Base-by-base conservation (phyloP, 2,888 invertebrate genomes). In the Drosophila affinis region DNA sequence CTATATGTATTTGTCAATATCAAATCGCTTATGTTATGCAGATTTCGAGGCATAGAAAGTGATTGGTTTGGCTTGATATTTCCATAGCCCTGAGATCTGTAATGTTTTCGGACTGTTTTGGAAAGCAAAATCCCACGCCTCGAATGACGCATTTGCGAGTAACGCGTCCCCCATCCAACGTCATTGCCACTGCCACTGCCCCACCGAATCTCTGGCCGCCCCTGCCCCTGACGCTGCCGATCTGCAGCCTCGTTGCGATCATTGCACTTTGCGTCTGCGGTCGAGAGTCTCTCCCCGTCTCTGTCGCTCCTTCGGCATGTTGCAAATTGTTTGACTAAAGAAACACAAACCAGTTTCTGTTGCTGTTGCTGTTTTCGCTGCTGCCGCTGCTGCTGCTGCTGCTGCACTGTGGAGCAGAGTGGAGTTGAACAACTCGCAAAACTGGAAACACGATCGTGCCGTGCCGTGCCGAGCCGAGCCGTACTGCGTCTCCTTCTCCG, bases 231-330 rank as follows among this genome's bases (percentile, higher is more conserved):
- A 3, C 24, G 4, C 0, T 24, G 24, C 24, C 58, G 58, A 68
- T 72, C 61, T 67, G 76, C 83, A 78, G 83, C 76, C 86, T 85
- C 81, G 78, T 67, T 65, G 83, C 82, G 83, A 81, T 83, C 87
- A 83, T 87, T 83, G 87, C 87, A 83, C 83, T 83, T 83, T 83
- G 74, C 81, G 77, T 68, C 70, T 64, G 62, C 79, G 61, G 61
- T 63, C 57, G 39, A 39, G 39, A 39, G 39, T 61, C 46, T 45
- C 58, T 48, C 51, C 49, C 60, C 53, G 34, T 34, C 34, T 47
- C 57, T 48, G 48, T 57, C 60, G 0, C 56, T 76, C 64, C 59
- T 32, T 57, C 65, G 63, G 73, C 72, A 80, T 73, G 78, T 75
- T 74, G 80, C 77, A 77, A 79, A 87, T 87, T 75, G 78, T 65